Base-by-base conservation (phyloP, 2,113 vertebrate species). In the Noturus placidus region DNA sequence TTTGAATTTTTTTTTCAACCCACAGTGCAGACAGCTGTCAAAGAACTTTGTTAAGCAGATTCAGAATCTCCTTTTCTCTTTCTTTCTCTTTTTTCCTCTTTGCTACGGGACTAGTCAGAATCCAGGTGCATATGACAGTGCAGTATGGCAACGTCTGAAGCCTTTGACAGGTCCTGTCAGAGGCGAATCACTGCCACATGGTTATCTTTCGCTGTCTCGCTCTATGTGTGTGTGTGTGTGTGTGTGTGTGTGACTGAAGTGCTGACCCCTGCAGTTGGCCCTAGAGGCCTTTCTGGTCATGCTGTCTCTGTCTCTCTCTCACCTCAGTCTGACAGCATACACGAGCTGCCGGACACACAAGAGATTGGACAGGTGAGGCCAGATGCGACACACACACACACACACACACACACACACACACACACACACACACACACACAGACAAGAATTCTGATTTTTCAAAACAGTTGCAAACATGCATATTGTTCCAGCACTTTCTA, bases 241-340 rank as follows among this genome's bases (percentile, higher is more conserved):
- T 65, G 74, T 82, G 63, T 76, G 82, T 82, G 54, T 81, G 65
- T 85, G 65, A 52, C 79, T 89, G 81, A 87, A 89, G 88, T 57
- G 67, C 79, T 90, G 91, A 96, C 96, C 96, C 96, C 95, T 92
- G 93, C 10, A 90, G 93, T 94, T 95, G 35, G 90, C 25, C 89
- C 89, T 82, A 57, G 83, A 85, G 94, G 87, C 92, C 95, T 95
- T 94, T 93, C 94, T 90, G 96, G 95, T 96, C 96, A 92, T 81
- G 95, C 96, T 93, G 93, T 94, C 95, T 94, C 94, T 93, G 94
- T 96, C 96, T 97, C 95, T 94, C 93, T 90, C 95, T 95, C 95
- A 83, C 91, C 93, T 95, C 94, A 90, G 93, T 94, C 95, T 97
- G 97, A 97, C 96, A 97, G 96, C 93, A 95, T 95, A 96, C 93